Conservation (phyloP, 2,113 vertebrate genomes). For the Sus scrofa region T2T-Sscrofa CM000813.6:98881001-98881500, state of each 20-base stretch:
- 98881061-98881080: background rate
- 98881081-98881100: background rate
- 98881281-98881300: background rate
- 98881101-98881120: conserved; percentile 27
- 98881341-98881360: background rate
- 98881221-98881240: background rate
- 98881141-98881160: background rate
- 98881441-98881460: conserved; percentile 40
- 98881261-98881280: background rate
- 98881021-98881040: background rate
- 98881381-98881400: background rate
- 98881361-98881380: background rate
- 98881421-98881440: background rate
- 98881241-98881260: background rate
- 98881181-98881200: background rate
- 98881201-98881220: background rate
- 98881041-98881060: conserved; percentile 44
- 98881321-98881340: background rate
- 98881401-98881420: background rate
- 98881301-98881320: background rate
- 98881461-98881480: conserved; percentile 7
- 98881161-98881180: background rate
- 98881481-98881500: background rate
- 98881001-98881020: conserved; percentile 18
- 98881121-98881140: background rate